These are phyloP conservation scores for Zosterops borbonicus DNA, from an alignment of 2,113 vertebrate species.

Conservation along the genomic window DNA sequence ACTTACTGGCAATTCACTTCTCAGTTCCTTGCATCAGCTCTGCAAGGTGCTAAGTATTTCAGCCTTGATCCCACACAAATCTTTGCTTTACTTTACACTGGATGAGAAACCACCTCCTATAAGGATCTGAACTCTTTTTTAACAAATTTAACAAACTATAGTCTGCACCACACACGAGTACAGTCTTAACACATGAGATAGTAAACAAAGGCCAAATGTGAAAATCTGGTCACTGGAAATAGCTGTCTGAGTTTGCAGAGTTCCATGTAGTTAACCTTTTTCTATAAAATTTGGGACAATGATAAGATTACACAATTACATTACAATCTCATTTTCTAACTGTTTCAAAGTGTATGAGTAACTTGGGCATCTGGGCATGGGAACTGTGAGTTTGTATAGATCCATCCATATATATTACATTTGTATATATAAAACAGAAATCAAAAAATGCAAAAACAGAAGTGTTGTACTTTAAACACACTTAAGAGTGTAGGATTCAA, in stretches of 20 bases:
- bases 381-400: background rate
- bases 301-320: background rate
- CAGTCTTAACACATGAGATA: background rate
- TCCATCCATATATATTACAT: too few species aligned
- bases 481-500: background rate
- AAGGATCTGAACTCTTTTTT: background rate
- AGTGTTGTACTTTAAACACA: background rate
- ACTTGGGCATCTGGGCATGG: background rate
- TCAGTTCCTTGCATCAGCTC: background rate
- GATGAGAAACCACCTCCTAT: background rate
- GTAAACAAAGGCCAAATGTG: background rate
- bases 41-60: background rate
- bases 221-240: background rate
- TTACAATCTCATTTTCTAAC: background rate
- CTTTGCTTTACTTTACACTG: background rate
- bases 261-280: background rate
- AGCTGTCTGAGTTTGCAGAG: background rate
- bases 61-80: background rate
- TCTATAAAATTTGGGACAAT: background rate
- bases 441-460: background rate
- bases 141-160: background rate
- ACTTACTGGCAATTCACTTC: fast-evolving
- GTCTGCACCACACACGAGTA: background rate
- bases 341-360: background rate
- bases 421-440: background rate